phyloP scores from a whole-genome alignment of 2,113 vertebrate species.

The Sinocyclocheilus grahami region DNA sequence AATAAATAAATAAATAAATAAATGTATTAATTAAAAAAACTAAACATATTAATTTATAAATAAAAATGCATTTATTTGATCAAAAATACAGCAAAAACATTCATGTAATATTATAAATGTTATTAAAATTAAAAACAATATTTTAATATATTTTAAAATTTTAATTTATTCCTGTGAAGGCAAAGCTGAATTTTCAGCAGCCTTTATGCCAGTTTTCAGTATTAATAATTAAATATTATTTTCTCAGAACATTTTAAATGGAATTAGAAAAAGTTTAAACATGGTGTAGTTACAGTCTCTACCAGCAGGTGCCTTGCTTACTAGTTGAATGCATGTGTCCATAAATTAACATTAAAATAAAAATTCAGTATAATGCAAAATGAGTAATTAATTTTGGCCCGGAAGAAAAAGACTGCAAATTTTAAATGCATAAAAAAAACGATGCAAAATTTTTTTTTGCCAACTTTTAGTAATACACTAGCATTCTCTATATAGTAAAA shows the following conservation, averaged over 20 bases:
- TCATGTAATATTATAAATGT: neutral
- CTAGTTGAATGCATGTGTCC: neutral
- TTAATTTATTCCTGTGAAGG: neutral
- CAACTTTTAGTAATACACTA: neutral
- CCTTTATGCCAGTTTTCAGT: neutral
- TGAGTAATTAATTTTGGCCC: neutral
- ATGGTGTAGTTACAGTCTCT: neutral
- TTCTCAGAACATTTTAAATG: neutral
- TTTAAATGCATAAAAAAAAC: neutral
- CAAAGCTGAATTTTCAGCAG: too few species aligned
- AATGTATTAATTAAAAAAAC: too few species aligned
- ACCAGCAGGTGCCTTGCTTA: neutral
- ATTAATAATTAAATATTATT: neutral
- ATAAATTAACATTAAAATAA: neutral
- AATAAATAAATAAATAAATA: too few species aligned
- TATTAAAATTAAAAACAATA: neutral
- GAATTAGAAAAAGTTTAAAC: neutral
- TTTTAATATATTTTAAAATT: neutral
- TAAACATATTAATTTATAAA: too few species aligned
- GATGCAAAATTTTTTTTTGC: neutral
- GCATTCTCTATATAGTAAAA: neutral
- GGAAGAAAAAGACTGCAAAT: neutral
- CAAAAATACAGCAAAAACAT: neutral
- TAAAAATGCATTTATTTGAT: neutral
- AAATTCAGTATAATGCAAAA: neutral